phyloP scores from a whole-genome alignment of 2,797 vertebrate species.

The Cottoperca gobio region DNA sequence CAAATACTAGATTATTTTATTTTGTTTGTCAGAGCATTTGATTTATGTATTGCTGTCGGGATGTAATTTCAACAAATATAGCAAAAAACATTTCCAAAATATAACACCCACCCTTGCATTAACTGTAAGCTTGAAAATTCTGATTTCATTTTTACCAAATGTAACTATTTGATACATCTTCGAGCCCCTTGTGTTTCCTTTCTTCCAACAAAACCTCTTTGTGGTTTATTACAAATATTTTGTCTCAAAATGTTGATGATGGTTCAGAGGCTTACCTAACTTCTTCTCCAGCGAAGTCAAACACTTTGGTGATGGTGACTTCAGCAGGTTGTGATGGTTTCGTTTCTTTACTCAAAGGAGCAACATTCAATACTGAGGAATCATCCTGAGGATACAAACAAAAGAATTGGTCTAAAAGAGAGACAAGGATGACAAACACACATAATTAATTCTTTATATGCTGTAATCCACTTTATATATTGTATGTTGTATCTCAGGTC shows the following conservation, averaged over 20 bases:
- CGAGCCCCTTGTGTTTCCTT: background rate
- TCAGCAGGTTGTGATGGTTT: constrained; percentile 78
- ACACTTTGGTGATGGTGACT: constrained; percentile 95
- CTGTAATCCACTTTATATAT: background rate
- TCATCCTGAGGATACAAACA: constrained; percentile 67
- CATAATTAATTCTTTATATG: background rate
- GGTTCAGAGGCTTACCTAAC: constrained; percentile 85
- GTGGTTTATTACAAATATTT: background rate
- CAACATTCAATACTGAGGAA: constrained; percentile 21
- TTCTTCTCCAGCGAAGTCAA: constrained; percentile 98
- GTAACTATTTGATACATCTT: background rate
- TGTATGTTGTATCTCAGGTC: background rate
- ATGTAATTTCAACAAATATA: no score
- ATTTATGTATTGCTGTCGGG: no score
- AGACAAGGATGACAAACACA: background rate
- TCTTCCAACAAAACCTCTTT: background rate
- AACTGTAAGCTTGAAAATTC: background rate
- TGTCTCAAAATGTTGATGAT: background rate
- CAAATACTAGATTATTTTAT: no score
- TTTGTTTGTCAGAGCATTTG: no score
- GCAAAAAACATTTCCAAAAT: no score
- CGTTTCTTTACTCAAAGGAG: constrained; percentile 58
- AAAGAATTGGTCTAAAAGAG: background rate
- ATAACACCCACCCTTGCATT: no score
- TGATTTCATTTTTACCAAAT: background rate